These are phyloP conservation scores for Zonitis immaculata DNA, from an alignment of 2,888 invertebrate species.

Conservation along the genomic window DNA sequence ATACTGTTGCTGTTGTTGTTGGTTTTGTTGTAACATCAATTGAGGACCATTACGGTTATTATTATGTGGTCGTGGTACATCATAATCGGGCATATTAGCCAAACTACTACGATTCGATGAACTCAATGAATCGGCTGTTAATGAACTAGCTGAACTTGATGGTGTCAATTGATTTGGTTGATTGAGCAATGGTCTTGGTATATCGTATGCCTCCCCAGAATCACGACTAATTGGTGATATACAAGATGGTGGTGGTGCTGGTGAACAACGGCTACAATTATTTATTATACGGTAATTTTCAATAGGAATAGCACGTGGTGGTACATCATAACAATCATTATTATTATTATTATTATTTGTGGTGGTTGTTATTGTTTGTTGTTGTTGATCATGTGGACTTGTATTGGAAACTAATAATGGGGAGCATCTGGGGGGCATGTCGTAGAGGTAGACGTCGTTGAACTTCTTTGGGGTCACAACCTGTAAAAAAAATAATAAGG, in stretches of 20 bases:
- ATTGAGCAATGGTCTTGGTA: slow-evolving; percentile 55
- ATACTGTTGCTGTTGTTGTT: slow-evolving; percentile 40
- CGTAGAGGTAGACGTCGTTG: slow-evolving; percentile 70
- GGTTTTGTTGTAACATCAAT: slow-evolving; percentile 35
- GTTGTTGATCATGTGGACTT: slow-evolving; percentile 31
- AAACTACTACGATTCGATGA: slow-evolving; percentile 51
- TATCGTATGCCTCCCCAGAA: slow-evolving; percentile 57
- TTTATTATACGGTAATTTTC: slow-evolving; percentile 53
- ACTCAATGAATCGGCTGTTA: slow-evolving; percentile 58
- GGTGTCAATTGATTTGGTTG: slow-evolving; percentile 58
- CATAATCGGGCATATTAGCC: slow-evolving; percentile 63
- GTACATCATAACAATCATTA: slow-evolving; percentile 57
- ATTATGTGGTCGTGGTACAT: slow-evolving; percentile 58
- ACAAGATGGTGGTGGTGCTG: slow-evolving; percentile 51
- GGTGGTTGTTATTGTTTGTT: background rate
- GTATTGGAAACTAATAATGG: slow-evolving; percentile 38
- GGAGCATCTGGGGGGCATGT: slow-evolving; percentile 53
- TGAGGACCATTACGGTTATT: slow-evolving; percentile 36
- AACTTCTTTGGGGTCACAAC: slow-evolving; percentile 67
- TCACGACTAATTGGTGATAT: slow-evolving; percentile 44
- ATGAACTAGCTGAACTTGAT: slow-evolving; percentile 63
- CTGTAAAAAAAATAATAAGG: no score
- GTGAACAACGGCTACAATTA: slow-evolving; percentile 52
- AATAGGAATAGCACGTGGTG: slow-evolving; percentile 59
- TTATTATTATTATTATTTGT: no score